Conservation (phyloP, 2,797 vertebrate species). For the Acomys russatus region DNA sequence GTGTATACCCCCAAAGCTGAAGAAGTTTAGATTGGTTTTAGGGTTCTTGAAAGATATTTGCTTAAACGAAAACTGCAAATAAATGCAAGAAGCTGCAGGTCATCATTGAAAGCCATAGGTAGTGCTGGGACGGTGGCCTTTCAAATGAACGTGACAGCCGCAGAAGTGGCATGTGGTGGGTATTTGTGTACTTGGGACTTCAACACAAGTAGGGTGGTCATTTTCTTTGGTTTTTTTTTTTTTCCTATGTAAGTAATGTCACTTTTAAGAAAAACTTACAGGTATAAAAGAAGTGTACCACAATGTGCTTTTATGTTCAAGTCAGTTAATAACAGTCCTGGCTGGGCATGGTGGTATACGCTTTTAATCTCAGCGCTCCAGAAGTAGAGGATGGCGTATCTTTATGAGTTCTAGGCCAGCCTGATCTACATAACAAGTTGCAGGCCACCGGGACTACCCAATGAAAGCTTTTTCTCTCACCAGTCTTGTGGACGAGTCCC, state of each 20-base stretch:
- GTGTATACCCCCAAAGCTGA: not conserved
- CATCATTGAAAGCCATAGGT: constrained; percentile 34
- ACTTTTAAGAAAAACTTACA: constrained; percentile 9
- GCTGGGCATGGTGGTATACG: not conserved
- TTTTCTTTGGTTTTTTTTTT: not conserved
- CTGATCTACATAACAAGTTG: not conserved
- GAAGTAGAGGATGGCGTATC: not conserved
- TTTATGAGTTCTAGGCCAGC: not conserved
- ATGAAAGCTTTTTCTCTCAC: not conserved
- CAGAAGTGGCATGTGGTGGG: not conserved
- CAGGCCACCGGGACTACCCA: not conserved
- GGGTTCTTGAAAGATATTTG: not conserved
- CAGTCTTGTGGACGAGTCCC: too few species aligned
- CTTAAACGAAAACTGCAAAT: constrained; percentile 47
- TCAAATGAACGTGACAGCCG: not conserved
- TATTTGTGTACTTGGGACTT: not conserved
- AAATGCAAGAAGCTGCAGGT: not conserved
- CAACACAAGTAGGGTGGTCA: not conserved
- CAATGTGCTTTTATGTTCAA: not conserved
- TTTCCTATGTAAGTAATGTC: not conserved
- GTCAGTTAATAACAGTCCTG: not conserved
- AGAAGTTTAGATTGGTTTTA: constrained; percentile 25
- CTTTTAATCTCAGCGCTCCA: not conserved
- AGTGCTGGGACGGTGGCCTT: not conserved
- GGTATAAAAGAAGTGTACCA: constrained; percentile 50